Evolutionary conservation across 2,113 vertebrate species (phyloP).

Genomic region (Oncorhynchus mykiss): DNA sequence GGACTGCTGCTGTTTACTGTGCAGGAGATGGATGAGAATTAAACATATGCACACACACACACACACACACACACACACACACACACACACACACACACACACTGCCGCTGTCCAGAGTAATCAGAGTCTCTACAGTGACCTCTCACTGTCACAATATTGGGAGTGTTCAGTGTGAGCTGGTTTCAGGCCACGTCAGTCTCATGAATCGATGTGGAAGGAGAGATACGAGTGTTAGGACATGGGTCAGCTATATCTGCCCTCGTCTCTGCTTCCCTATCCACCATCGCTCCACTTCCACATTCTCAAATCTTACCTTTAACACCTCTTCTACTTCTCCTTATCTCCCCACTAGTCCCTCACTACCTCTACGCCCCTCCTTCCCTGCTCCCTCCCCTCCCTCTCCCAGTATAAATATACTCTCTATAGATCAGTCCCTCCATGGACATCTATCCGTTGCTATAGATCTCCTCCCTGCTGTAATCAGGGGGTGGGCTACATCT

Average conservation of each 20-base stretch:
- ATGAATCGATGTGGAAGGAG: slow-evolving; percentile 25
- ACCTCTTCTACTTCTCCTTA: neutral
- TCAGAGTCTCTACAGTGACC: neutral
- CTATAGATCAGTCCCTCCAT: too few relatives aligned
- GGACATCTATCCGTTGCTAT: too few relatives aligned
- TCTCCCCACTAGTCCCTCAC: neutral
- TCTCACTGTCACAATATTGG: neutral
- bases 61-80: too few relatives aligned
- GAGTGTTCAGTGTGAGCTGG: neutral
- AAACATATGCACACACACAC: neutral
- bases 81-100: neutral
- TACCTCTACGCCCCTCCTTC: neutral
- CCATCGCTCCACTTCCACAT: neutral
- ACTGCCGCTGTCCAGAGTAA: neutral
- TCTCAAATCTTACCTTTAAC: neutral
- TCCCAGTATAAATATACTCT: neutral
- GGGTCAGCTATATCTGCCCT: too few relatives aligned
- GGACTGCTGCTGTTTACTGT: slow-evolving; percentile 11
- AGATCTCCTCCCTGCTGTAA: too few relatives aligned
- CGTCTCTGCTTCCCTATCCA: neutral
- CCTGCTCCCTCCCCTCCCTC: neutral
- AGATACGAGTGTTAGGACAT: neutral
- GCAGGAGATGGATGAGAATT: neutral
- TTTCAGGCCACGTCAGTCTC: slow-evolving; percentile 8
- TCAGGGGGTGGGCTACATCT: too few relatives aligned